phyloP scores from a whole-genome alignment of 2,888 invertebrate species.

The Axea sp. region DNA sequence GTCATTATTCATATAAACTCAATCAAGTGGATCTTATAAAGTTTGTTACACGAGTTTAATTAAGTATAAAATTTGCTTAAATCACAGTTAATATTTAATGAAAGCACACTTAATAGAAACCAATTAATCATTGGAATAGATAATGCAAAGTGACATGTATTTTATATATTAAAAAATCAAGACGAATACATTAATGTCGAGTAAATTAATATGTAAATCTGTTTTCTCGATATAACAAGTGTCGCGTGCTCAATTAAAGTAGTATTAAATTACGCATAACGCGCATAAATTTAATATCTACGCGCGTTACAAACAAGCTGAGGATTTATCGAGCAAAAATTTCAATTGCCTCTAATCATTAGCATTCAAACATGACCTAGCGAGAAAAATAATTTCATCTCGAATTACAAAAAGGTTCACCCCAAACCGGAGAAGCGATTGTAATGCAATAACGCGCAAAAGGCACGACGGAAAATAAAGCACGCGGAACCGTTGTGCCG shows the following conservation, averaged over 20 bases:
- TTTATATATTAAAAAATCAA: conserved; percentile 7
- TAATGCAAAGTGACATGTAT: conserved; percentile 30
- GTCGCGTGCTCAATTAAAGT: conserved; percentile 53
- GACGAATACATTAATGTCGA: conserved; percentile 40
- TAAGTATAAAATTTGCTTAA: conserved; percentile 2
- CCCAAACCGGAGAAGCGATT: background rate
- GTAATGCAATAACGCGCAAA: no score
- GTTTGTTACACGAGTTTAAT: conserved; percentile 10
- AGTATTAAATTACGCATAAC: conserved; percentile 35
- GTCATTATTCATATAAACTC: no score
- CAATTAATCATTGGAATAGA: conserved; percentile 14
- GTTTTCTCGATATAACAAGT: conserved; percentile 38
- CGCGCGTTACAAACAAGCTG: conserved; percentile 11
- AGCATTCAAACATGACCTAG: background rate
- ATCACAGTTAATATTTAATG: conserved; percentile 7
- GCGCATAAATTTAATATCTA: conserved; percentile 35
- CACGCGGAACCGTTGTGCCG: conserved; percentile 39
- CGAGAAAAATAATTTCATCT: conserved; percentile 10
- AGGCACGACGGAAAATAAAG: no score
- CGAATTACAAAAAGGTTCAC: background rate
- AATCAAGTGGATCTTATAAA: no score
- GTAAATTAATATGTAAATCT: conserved; percentile 31
- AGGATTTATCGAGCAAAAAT: conserved; percentile 25
- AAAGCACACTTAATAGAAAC: background rate
- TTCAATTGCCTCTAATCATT: conserved; percentile 1